Base-by-base conservation (phyloP, 2,888 invertebrate genomes). In the Netelia virgata region DNA sequence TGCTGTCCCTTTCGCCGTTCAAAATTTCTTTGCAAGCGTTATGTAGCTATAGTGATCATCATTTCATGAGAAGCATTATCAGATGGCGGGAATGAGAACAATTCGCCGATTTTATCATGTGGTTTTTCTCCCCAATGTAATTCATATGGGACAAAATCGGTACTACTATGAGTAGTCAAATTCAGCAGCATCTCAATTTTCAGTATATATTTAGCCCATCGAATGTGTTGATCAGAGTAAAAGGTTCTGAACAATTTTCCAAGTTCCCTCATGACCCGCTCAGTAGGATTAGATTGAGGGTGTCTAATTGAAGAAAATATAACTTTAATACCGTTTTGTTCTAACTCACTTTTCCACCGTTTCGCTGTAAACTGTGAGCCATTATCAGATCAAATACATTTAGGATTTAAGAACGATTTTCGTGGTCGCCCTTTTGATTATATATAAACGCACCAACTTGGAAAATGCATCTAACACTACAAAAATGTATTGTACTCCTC, bases 251-350 rank as follows among this genome's bases (percentile, higher is more conserved):
- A 81, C 10, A 86, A 64, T 43, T 74, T 20, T 1, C 81, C 78
- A 11, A 86, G n/a, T 16, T 86, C 81, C 14, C 81, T 41, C 86
- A 86, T 86, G 1, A 84, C 63, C 0, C 84, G 70, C 23, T 86
- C 81, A 1, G 74, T 69, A 1, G 77, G 81, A 59, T 86, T 86
- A 1, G 81, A 70, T 28, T 85, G 83, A 0, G 85, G 79, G 43
- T 85, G 78, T 11, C 83, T 64, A 23, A 83, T 83, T 0, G 83
- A 83, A 10, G 77, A 80, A 77, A 59, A 84, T 6, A 23, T 16
- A 10, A 77, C 73, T 47, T 76, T 43, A 10, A 83, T 69, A 2
- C 11, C 20, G 5, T 53, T 28, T 18, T 50, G 28, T 36, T 73
- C 50, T 1, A 79, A 28, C 11, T 18, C 11, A 6, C 53, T 69